These are phyloP conservation scores for Ormyrus nitidulus DNA, from an alignment of 2,888 invertebrate species.

Conservation along the genomic window DNA sequence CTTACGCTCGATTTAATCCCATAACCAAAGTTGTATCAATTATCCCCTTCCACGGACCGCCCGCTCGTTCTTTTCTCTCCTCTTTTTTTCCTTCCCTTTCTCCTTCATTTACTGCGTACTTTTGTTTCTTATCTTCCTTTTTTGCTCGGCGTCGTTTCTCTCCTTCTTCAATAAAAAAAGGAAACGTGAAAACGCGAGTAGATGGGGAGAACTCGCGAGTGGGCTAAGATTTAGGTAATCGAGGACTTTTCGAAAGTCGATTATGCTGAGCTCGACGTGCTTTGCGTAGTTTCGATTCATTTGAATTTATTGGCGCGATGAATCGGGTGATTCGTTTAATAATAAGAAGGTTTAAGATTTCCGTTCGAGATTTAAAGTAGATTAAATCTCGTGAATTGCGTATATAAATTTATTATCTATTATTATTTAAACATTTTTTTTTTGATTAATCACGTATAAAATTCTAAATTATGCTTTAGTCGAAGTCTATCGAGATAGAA, in stretches of 20 bases:
- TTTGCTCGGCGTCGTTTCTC: background rate
- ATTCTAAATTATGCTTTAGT: no score
- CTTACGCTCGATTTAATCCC: constrained; percentile 65
- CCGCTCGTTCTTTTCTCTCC: background rate
- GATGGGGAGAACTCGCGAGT: background rate
- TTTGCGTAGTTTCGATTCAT: constrained; percentile 22
- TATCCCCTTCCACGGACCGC: constrained; percentile 54
- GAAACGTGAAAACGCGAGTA: no score
- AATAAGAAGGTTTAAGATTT: background rate
- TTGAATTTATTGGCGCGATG: background rate
- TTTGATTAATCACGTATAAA: no score
- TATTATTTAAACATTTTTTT: no score
- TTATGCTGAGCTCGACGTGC: background rate
- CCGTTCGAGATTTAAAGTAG: background rate
- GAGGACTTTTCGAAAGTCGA: background rate
- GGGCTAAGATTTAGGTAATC: constrained; percentile 8
- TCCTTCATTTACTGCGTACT: constrained; percentile 3
- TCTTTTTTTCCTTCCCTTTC: constrained; percentile 2
- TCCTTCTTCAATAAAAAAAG: background rate
- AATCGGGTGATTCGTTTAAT: background rate
- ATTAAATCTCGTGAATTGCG: no score
- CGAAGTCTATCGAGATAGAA: no score
- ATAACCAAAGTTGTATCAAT: constrained; percentile 64
- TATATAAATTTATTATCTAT: no score
- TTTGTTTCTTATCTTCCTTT: background rate